Percentiles rank a stretch among this genome's conserved stretches.
phyloP scores from a whole-genome alignment of 1,140 invertebrate genomes.

The Holcopasites calliopsidis region DNA sequence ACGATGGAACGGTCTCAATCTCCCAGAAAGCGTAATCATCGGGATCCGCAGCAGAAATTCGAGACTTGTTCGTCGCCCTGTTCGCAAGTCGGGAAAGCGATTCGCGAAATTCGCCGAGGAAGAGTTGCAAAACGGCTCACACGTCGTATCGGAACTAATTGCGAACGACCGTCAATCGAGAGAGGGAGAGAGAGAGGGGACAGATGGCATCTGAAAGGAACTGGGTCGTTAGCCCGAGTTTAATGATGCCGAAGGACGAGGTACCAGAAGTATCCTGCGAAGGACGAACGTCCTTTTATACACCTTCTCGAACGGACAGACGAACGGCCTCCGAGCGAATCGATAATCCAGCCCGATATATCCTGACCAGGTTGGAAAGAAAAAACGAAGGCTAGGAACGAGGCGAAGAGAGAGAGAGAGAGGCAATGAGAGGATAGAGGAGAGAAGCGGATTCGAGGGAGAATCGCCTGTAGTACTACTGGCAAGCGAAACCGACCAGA shows the following conservation, averaged over 20 bases:
- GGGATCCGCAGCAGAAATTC: background rate
- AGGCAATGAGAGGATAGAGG: background rate
- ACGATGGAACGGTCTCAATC: too few relatives aligned
- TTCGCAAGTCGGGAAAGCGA: background rate
- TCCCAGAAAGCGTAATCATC: too few relatives aligned
- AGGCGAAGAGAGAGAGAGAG: slow-evolving; percentile 23
- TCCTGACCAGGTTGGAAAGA: slow-evolving; percentile 51
- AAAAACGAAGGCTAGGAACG: slow-evolving; percentile 20
- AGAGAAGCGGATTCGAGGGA: background rate
- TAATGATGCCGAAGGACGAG: slow-evolving; percentile 63
- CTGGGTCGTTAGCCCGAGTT: slow-evolving; percentile 61
- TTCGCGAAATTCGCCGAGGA: slow-evolving; percentile 1
- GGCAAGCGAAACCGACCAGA: slow-evolving; percentile 52
- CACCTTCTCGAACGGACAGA: slow-evolving; percentile 39
- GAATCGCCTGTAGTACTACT: slow-evolving; percentile 1
- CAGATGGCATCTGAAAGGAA: slow-evolving; percentile 62
- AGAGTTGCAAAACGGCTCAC: slow-evolving; percentile 17
- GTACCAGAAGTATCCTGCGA: slow-evolving; percentile 50
- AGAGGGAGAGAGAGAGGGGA: background rate
- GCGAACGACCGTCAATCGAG: slow-evolving; percentile 22
- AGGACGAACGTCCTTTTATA: slow-evolving; percentile 68
- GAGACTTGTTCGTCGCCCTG: background rate
- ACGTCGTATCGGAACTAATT: slow-evolving; percentile 61
- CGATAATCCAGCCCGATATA: slow-evolving; percentile 72
- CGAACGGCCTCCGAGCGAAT: slow-evolving; percentile 61